phyloP scores from a whole-genome alignment of 2,797 vertebrate species.

The Sorex maritimensis region DNA sequence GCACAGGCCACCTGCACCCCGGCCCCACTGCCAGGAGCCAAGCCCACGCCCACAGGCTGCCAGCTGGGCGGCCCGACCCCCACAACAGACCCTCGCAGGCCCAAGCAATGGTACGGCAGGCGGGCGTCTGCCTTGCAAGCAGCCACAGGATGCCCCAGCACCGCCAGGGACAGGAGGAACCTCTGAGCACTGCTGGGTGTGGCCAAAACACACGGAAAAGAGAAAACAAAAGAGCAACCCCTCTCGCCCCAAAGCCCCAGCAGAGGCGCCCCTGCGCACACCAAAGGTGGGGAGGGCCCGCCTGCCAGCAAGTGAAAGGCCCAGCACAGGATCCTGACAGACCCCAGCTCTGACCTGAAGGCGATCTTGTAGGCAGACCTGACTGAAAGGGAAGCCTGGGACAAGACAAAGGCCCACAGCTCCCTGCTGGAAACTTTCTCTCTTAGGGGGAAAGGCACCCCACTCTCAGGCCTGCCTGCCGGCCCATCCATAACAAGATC shows the following conservation, averaged over 20 bases:
- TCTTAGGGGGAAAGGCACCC: neutral
- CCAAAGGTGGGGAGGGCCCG: too few relatives aligned
- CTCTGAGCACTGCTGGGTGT: too few relatives aligned
- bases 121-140: too few relatives aligned
- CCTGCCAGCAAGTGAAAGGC: too few relatives aligned
- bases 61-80: neutral
- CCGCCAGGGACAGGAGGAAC: too few relatives aligned
- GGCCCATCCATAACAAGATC: neutral
- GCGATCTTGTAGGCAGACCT: neutral
- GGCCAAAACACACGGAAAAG: too few relatives aligned
- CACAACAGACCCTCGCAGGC: neutral
- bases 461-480: neutral
- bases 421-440: constrained; percentile 12
- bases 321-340: too few relatives aligned
- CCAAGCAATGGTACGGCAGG: too few relatives aligned
- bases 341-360: neutral
- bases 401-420: constrained; percentile 4
- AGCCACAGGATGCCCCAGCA: too few relatives aligned
- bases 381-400: neutral
- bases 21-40: neutral
- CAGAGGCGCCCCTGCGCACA: too few relatives aligned
- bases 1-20: neutral
- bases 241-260: too few relatives aligned
- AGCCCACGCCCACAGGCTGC: neutral
- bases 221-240: too few relatives aligned